Percentiles rank a stretch among this genome's conserved stretches.
Conservation (phyloP, 2,113 vertebrate species). For the Poeciliopsis turrubarensis region DNA sequence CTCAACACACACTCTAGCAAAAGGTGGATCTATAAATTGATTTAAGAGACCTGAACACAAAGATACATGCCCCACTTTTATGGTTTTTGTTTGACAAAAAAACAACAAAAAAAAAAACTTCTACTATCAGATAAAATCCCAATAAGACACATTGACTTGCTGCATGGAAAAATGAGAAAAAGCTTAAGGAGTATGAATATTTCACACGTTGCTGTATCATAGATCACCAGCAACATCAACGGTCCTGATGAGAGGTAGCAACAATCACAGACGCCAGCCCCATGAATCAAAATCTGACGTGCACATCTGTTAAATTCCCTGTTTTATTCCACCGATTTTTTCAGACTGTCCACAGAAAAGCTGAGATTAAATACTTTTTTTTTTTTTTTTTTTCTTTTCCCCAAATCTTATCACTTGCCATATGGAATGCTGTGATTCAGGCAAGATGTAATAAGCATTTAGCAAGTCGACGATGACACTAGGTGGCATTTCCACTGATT, state of each 20-base stretch:
- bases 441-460: constrained; percentile 63
- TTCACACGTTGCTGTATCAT: constrained; percentile 8
- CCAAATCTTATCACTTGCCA: constrained; percentile 44
- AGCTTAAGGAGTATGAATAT: not conserved
- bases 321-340: constrained; percentile 28
- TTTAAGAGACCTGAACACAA: not conserved
- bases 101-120: not conserved
- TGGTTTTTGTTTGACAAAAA: not conserved
- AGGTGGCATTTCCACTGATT: constrained; percentile 72
- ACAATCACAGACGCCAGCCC: constrained; percentile 7
- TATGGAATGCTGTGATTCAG: constrained; percentile 51
- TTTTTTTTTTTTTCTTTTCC: not conserved
- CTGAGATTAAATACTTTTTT: constrained; percentile 7
- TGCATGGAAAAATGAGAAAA: not conserved
- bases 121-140: not conserved
- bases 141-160: not conserved
- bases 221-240: constrained; percentile 14
- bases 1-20: not conserved
- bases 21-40: not conserved
- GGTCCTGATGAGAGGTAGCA: constrained; percentile 14
- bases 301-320: constrained; percentile 48
- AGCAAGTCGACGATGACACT: constrained; percentile 57
- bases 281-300: constrained; percentile 45
- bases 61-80: not conserved
- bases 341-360: constrained; percentile 16